Percentiles rank a stretch among this genome's conserved stretches.
These are phyloP conservation scores for Hofmannophila pseudospretella DNA, from an alignment of 2,888 invertebrate species.

Conservation along the genomic window DNA sequence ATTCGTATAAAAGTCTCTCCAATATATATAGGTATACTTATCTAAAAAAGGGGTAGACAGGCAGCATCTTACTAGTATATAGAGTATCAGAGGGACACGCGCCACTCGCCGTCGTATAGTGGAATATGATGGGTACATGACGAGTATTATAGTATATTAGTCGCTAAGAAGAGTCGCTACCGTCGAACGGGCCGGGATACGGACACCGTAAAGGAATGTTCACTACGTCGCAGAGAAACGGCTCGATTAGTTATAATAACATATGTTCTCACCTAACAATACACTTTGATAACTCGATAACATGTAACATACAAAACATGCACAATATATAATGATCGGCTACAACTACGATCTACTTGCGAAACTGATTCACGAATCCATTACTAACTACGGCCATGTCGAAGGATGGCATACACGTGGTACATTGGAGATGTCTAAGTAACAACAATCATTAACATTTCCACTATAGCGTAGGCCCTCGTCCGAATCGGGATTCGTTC, in stretches of 20 bases:
- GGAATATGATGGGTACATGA: slow-evolving; percentile 19
- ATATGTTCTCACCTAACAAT: slow-evolving; percentile 59
- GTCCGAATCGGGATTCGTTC: slow-evolving; percentile 20
- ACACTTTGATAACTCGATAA: slow-evolving; percentile 51
- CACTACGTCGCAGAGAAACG: not conserved
- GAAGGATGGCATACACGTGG: slow-evolving; percentile 50
- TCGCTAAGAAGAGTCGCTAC: slow-evolving; percentile 12
- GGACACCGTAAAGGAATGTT: not conserved
- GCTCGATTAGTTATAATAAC: slow-evolving; percentile 19
- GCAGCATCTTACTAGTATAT: slow-evolving; percentile 61
- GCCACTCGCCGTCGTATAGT: slow-evolving; percentile 32
- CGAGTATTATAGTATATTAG: slow-evolving; percentile 25
- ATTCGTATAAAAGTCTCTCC: slow-evolving; percentile 77
- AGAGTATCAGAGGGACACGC: no score
- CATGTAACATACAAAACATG: slow-evolving; percentile 34
- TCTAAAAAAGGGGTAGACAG: slow-evolving; percentile 72
- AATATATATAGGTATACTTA: slow-evolving; percentile 76
- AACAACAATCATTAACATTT: slow-evolving; percentile 41
- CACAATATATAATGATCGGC: slow-evolving; percentile 59
- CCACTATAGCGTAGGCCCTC: slow-evolving; percentile 63
- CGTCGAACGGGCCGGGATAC: not conserved
- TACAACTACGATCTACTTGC: slow-evolving; percentile 65
- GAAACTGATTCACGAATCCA: slow-evolving; percentile 63
- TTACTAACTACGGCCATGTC: slow-evolving; percentile 56
- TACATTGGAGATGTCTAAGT: slow-evolving; percentile 18